Base-by-base conservation (phyloP, 2,113 vertebrate genomes). In the Xiphophorus couchianus region DNA sequence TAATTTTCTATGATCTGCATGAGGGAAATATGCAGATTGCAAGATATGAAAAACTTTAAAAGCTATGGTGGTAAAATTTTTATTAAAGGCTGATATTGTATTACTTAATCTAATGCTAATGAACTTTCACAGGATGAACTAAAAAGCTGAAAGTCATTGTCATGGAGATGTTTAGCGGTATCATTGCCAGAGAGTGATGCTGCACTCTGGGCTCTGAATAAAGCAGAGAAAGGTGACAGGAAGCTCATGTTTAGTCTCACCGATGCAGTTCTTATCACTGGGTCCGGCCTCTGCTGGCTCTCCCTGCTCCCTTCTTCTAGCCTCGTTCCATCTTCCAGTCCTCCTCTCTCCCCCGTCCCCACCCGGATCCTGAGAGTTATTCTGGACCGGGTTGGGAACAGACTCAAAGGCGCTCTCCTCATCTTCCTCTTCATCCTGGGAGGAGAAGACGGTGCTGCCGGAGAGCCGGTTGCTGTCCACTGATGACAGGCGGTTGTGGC, bases 401-500 rank as follows among this genome's bases (percentile, higher is more conserved):
- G 96, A 97, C 89, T 98, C 97, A 65, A 99, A 99, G 31, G 97
- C 96, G 51, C 97, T 99, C 86, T 99, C 97, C 28, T 97, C 96
- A 35, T 98, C 97, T 0, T 98, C 97, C 0, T 99, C 98, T 31
- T 98, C 97, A 54, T 99, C 98, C 84, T 99, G 97, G 0, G 98
- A 99, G 86, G 98, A 99, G 85, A 99, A 99, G 67, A 97, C 96
- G 0, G 97, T 99, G 94, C 97, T 99, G 89, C 99, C 97, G 0
- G 98, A 99, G 72, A 98, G 95, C 67, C 96, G 96, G 89, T 97
- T 96, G 60, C 97, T 98, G 93, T 99, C 98, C 72, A 98, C 94
- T 0, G 98, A 99, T 66, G 98, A 99, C 83, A 99, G 96, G 73
- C 97, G 96, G 0, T 96, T 97, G 65, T 99, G 97, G 89, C 96